These are phyloP conservation scores for Hylaeus anthracinus DNA, from an alignment of 1,140 invertebrate species.

Conservation along the genomic window DNA sequence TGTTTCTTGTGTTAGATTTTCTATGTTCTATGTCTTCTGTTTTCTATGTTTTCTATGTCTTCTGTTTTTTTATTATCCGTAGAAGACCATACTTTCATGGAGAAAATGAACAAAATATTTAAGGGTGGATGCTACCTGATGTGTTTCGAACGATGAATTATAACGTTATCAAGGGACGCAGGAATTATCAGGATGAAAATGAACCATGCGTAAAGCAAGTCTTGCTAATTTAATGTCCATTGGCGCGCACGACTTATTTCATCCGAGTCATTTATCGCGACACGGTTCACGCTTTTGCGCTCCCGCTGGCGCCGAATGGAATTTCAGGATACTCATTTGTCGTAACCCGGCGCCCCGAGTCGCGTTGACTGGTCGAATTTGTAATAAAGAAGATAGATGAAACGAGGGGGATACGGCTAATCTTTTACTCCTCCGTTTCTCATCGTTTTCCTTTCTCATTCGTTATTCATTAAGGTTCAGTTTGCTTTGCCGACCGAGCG, in stretches of 20 bases:
- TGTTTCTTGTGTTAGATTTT: no score
- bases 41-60: no score
- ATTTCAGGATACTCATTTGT: slow-evolving; percentile 62
- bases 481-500: slow-evolving; percentile 32
- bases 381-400: slow-evolving; percentile 67
- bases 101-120: no score
- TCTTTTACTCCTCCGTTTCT: slow-evolving; percentile 55
- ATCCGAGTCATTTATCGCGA: slow-evolving; percentile 54
- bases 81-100: no score
- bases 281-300: slow-evolving; percentile 16
- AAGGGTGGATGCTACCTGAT: no score
- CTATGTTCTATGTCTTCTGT: no score
- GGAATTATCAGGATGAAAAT: not conserved
- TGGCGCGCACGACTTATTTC: slow-evolving; percentile 19
- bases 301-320: slow-evolving; percentile 48
- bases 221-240: not conserved
- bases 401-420: slow-evolving; percentile 58
- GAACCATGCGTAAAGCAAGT: not conserved
- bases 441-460: slow-evolving; percentile 48
- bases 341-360: slow-evolving; percentile 39
- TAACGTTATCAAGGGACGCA: no score
- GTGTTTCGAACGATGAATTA: no score
- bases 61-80: no score
- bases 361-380: slow-evolving; percentile 65
- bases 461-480: slow-evolving; percentile 62